Conservation (phyloP, 1,140 invertebrate species). For the Aculops lycopersici region DNA sequence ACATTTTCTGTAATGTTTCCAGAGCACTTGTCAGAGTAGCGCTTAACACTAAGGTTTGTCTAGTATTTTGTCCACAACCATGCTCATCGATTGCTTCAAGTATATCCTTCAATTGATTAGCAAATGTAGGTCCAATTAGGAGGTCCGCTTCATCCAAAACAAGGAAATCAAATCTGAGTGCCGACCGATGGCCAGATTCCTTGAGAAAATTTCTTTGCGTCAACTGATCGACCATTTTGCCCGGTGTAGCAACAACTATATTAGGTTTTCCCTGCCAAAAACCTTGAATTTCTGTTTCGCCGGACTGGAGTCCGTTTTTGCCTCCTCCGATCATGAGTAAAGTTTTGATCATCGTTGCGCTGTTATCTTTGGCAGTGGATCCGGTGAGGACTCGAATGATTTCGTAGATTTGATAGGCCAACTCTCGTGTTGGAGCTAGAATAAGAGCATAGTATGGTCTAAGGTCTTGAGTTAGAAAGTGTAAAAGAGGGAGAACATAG, state of each 20-base stretch:
- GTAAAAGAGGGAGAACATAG: constrained; percentile 75
- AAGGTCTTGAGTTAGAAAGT: constrained; percentile 58
- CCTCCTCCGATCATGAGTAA: constrained; percentile 9
- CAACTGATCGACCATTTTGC: constrained; percentile 41
- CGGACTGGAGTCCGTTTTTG: constrained; percentile 1
- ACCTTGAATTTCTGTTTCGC: constrained; percentile 7
- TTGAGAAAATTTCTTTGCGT: constrained; percentile 9
- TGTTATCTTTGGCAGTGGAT: background rate
- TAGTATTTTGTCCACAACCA: constrained; percentile 29
- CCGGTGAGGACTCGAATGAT: constrained; percentile 7
- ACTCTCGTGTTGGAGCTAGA: constrained; percentile 73
- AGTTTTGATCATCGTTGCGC: constrained; percentile 7
- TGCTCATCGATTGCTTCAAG: constrained; percentile 8
- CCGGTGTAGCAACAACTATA: constrained; percentile 72
- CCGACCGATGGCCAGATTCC: constrained; percentile 5
- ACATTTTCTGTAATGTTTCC: constrained; percentile 30
- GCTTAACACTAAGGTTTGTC: constrained; percentile 65
- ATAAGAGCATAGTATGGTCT: constrained; percentile 79
- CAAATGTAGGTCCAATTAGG: constrained; percentile 22
- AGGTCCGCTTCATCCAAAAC: constrained; percentile 75
- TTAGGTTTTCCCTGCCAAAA: constrained; percentile 17
- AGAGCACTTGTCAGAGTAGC: constrained; percentile 73
- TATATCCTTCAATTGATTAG: constrained; percentile 25
- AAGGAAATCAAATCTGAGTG: constrained; percentile 32
- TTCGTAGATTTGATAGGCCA: constrained; percentile 30